Evolutionary conservation across 2,888 invertebrate genomes (phyloP).

Genomic region (Melikaiella ostensackeni): DNA sequence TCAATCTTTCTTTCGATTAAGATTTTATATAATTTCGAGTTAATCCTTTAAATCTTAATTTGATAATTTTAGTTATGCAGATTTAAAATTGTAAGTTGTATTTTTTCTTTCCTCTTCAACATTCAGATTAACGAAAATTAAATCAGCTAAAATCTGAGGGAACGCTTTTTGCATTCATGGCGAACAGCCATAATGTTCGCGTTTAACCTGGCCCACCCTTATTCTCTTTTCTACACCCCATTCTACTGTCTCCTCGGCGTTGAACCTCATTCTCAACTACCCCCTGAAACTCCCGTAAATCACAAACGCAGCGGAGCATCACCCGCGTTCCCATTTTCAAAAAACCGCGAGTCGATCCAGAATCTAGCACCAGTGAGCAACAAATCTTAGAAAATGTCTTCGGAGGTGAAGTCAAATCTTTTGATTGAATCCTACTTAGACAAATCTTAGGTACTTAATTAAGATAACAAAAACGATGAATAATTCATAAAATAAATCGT

Average conservation of each 20-base stretch:
- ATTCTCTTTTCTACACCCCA: slow-evolving; percentile 11
- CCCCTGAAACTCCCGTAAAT: slow-evolving; percentile 64
- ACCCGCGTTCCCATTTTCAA: slow-evolving; percentile 49
- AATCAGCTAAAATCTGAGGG: background rate
- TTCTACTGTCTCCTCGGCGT: slow-evolving; percentile 27
- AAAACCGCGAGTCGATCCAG: slow-evolving; percentile 59
- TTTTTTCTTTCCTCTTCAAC: no score
- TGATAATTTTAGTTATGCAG: no score
- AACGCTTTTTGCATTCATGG: slow-evolving; percentile 6
- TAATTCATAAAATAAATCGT: no score
- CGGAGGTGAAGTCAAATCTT: background rate
- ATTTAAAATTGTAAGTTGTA: no score
- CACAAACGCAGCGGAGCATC: slow-evolving; percentile 71
- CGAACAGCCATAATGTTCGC: slow-evolving; percentile 24
- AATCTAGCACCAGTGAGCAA: background rate
- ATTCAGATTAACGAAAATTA: background rate
- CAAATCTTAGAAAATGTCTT: slow-evolving; percentile 22
- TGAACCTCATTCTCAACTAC: slow-evolving; percentile 52
- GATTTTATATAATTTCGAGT: no score
- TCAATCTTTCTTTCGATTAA: no score
- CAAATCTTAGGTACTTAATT: no score
- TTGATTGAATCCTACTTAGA: no score
- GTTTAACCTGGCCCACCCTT: slow-evolving; percentile 29
- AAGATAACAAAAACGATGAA: no score
- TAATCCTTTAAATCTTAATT: no score